A percentile compares a stretch with the other conserved stretches of the same genome.
These are phyloP conservation scores for Neodiprion virginianus DNA, from an alignment of 1,140 invertebrate genomes.

Conservation along the genomic window DNA sequence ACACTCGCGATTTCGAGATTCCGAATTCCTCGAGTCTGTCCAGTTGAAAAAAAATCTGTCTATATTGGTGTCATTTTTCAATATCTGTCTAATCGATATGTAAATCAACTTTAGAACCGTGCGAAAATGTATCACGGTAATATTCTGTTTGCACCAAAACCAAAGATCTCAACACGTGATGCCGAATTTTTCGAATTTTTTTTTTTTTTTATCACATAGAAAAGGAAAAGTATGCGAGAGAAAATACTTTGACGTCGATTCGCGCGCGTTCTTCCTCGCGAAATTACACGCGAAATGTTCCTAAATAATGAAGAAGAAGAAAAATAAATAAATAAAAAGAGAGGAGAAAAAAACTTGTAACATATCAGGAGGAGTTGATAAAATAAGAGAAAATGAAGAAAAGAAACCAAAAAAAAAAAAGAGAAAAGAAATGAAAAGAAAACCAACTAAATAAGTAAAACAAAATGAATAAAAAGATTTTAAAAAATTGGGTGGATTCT, in stretches of 20 bases:
- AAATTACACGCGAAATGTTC: conserved; percentile 57
- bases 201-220: not conserved
- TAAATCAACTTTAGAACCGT: conserved; percentile 41
- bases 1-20: not conserved
- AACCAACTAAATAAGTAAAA: too few relatives aligned
- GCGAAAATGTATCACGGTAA: not conserved
- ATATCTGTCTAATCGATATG: conserved; percentile 60
- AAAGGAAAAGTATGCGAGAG: not conserved
- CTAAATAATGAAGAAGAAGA: conserved; percentile 60
- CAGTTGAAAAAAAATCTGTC: conserved; percentile 54
- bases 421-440: not conserved
- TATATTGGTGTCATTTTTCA: conserved; percentile 61
- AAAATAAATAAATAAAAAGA: conserved; percentile 8
- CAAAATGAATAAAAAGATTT: not conserved
- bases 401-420: conserved; percentile 36
- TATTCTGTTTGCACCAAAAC: not conserved
- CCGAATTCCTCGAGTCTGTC: conserved; percentile 39
- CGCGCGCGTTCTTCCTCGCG: conserved; percentile 46
- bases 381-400: conserved; percentile 32
- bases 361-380: conserved; percentile 47
- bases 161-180: not conserved
- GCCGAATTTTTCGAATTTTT: conserved; percentile 36
- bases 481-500: not conserved
- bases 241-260: not conserved
- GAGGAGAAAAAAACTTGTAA: conserved; percentile 54